These are phyloP conservation scores for Drosophila melanica DNA, from an alignment of 1,140 invertebrate genomes.

Conservation along the genomic window DNA sequence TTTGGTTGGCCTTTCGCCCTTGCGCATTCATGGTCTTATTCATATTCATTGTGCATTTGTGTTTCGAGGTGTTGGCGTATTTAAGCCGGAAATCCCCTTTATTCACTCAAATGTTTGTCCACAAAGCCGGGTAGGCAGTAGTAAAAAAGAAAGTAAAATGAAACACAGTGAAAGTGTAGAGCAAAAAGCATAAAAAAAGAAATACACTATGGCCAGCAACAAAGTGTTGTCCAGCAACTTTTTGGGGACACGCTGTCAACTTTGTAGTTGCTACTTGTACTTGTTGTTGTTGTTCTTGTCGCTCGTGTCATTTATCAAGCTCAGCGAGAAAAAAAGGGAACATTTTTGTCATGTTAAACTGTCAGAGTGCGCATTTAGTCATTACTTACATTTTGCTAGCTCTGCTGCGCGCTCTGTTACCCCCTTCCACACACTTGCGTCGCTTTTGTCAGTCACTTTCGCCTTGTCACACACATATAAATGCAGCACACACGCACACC, in stretches of 20 bases:
- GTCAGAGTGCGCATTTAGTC: constrained; percentile 82
- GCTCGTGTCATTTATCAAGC: constrained; percentile 77
- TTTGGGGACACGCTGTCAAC: constrained; percentile 40
- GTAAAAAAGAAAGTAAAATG: constrained; percentile 10
- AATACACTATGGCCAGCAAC: constrained; percentile 36
- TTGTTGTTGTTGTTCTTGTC: constrained; percentile 28
- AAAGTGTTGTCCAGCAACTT: constrained; percentile 58
- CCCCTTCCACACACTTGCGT: background rate
- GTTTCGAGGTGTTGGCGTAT: constrained; percentile 51
- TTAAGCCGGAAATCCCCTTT: constrained; percentile 70
- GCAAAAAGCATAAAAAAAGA: background rate
- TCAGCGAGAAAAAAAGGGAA: constrained; percentile 69
- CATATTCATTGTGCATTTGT: constrained; percentile 70
- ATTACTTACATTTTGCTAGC: constrained; percentile 74
- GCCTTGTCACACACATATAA: constrained; percentile 55
- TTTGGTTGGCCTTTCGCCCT: constrained; percentile 43
- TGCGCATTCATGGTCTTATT: constrained; percentile 55
- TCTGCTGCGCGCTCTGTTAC: constrained; percentile 19
- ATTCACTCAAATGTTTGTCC: constrained; percentile 63
- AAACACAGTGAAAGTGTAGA: constrained; percentile 58
- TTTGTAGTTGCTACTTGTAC: constrained; percentile 28
- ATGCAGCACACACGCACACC: constrained; percentile 36
- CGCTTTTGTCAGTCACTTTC: constrained; percentile 49
- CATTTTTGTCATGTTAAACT: constrained; percentile 82
- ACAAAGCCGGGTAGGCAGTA: constrained; percentile 22